Conservation (phyloP, 2,113 vertebrate species). For the Corythoichthys intestinalis region DNA sequence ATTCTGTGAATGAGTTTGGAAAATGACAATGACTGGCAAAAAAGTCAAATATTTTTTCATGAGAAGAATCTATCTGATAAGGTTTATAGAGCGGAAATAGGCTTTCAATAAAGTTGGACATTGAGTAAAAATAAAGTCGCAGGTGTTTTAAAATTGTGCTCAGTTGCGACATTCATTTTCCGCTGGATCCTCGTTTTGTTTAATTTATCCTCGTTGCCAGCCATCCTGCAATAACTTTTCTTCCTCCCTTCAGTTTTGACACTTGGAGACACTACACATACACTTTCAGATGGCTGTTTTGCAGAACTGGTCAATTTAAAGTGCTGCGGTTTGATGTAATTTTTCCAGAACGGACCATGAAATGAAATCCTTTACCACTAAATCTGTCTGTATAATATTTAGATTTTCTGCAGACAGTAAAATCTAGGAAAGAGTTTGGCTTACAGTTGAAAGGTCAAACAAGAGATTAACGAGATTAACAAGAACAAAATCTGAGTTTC, state of each 20-base stretch:
- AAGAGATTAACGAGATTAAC: constrained; percentile 28
- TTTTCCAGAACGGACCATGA: constrained; percentile 26
- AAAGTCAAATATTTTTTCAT: constrained; percentile 2
- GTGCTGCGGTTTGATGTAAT: constrained; percentile 21
- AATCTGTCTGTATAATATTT: constrained; percentile 31
- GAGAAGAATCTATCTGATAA: constrained; percentile 15
- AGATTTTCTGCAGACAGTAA: constrained; percentile 34
- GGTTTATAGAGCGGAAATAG: constrained; percentile 40
- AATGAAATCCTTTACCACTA: constrained; percentile 20
- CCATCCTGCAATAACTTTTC: constrained; percentile 66
- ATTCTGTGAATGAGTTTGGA: background rate
- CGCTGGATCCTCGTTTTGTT: constrained; percentile 55
- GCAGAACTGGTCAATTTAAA: constrained; percentile 20
- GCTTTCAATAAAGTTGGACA: constrained; percentile 45
- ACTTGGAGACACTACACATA: constrained; percentile 38
- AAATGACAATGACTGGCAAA: background rate
- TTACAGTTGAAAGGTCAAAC: constrained; percentile 18
- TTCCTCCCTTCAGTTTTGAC: constrained; percentile 41
- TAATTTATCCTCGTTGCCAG: constrained; percentile 56
- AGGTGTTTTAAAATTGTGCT: constrained; percentile 49
- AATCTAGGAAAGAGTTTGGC: constrained; percentile 27
- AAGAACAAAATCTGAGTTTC: constrained; percentile 23
- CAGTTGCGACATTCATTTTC: constrained; percentile 52
- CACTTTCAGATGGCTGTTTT: constrained; percentile 29
- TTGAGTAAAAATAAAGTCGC: constrained; percentile 38